Conservation (phyloP, 2,888 invertebrate genomes). For the Chrysina gloriosa region DNA sequence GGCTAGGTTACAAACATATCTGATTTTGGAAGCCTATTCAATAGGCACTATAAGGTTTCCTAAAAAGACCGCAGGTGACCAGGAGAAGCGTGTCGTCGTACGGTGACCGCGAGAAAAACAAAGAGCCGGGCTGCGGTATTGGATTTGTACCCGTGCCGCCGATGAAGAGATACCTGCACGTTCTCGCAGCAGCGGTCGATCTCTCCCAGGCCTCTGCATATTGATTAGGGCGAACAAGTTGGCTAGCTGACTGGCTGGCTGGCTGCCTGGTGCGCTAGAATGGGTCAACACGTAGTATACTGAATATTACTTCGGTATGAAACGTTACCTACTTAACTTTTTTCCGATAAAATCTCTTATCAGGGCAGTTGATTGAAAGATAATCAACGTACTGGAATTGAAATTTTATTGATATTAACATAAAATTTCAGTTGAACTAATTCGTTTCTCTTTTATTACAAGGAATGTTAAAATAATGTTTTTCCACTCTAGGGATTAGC, state of each 20-base stretch:
- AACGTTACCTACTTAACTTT: constrained; percentile 25
- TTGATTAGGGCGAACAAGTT: constrained; percentile 52
- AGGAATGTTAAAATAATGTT: no score
- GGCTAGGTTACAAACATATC: background rate
- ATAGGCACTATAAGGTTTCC: constrained; percentile 11
- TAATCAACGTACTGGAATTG: no score
- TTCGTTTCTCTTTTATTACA: no score
- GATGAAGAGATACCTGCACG: constrained; percentile 54
- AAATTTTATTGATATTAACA: no score
- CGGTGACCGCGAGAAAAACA: constrained; percentile 38
- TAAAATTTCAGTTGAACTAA: no score
- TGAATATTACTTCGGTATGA: constrained; percentile 34
- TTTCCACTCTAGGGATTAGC: no score
- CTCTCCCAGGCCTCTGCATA: constrained; percentile 57
- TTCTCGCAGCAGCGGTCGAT: constrained; percentile 55
- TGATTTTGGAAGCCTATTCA: constrained; percentile 25
- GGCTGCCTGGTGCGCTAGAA: constrained; percentile 30
- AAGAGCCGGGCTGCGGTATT: constrained; percentile 37
- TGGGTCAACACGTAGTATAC: constrained; percentile 51
- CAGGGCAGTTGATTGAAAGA: background rate
- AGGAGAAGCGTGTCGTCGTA: constrained; percentile 33
- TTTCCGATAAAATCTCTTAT: constrained; percentile 13
- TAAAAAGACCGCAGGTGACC: constrained; percentile 32
- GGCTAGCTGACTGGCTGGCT: constrained; percentile 32
- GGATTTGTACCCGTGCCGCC: constrained; percentile 38